Base-by-base conservation (phyloP, 2,888 invertebrate genomes). In the Elgonia sp. region DNA sequence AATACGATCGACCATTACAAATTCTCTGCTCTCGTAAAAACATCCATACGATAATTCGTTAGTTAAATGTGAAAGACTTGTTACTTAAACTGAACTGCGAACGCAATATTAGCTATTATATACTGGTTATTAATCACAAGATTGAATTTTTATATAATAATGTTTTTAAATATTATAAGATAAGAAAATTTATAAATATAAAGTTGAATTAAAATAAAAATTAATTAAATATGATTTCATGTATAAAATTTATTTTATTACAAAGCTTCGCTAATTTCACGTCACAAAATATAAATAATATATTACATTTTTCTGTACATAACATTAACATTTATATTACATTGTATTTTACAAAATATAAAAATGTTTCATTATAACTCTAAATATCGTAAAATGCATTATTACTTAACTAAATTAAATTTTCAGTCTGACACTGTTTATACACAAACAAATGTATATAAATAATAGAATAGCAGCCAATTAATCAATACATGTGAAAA, bases 11-110 rank as follows among this genome's bases (percentile, higher is more conserved):
- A 40, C 67, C 76, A 76, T 83, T 76, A 83, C 67, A 55, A 76
- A 76, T 82, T 73, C 75, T 29, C 60, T 46, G n/a, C 21, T 76
- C 55, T 79, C 76, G 76, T 83, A 83, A 76, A 83, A 83, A 83
- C 83, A 55, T 67, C 67, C 60, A 75, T 83, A 75, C 83, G 76
- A 75, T 83, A 83, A 83, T 83, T 83, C 69, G 69, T 75, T 73
- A 60, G 67, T 40, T 69, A 57, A 76, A 83, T 83, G 76, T 39
- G 69, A 67, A 37, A 69, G 67, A 42, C 67, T 83, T 75, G 63
- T 81, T 69, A 72, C 70, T 29, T 29, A 29, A 29, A 29, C 29
- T 29, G 3, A 29, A 29, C 29, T 29, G 29, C 1, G 29, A 29
- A 29, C 29, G 29, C 29, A 29, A 29, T 29, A 29, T 29, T 29